Base-by-base conservation (phyloP, 2,888 invertebrate genomes). In the Hymenopus coronatus region DNA sequence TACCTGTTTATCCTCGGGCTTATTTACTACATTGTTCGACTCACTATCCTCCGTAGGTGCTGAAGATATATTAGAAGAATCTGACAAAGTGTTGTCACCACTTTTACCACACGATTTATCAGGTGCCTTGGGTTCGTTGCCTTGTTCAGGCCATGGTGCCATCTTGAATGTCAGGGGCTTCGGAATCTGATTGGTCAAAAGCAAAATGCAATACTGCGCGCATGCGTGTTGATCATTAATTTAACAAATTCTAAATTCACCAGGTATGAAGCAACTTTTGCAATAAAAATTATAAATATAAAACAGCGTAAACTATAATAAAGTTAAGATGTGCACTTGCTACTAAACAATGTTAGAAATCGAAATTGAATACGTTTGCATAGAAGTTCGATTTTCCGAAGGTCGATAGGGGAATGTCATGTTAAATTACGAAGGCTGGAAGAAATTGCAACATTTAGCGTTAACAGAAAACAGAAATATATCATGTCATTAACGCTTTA, bases 81-180 rank as follows among this genome's bases (percentile, higher is more conserved):
- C 91, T 27, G 86, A 88, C 28, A 88, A 83, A 87, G 83, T 89
- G 85, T 28, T 88, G 84, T 91, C 90, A 89, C 88, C 89, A 87
- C 88, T 88, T 90, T 94, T 93, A 92, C 94, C 95, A 91, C 95
- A 92, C 91, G 91, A 92, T 95, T 96, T 96, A 94, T 96, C 96
- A 92, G 96, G 96, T 93, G 96, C 96, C 94, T 96, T 96, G 91
- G 96, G 96, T 94, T 96, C 95, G 94, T 95, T 95, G 94, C 96
- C 96, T 94, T 96, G 95, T 94, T 96, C 96, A 94, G 96, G 96
- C 94, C 96, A 96, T 94, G 96, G 96, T 95, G 96, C 96, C 96
- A 96, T 96, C 94, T 95, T 96, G 94, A 91, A 91, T 90, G 90
- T 91, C 90, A 90, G 89, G 90, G 90, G 88, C 82, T 89, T 87